Evolutionary conservation across 2,113 vertebrate species (phyloP), one percentile per base, ranked within the genome.

Genomic region (Cynoglossus semilaevis): DNA sequence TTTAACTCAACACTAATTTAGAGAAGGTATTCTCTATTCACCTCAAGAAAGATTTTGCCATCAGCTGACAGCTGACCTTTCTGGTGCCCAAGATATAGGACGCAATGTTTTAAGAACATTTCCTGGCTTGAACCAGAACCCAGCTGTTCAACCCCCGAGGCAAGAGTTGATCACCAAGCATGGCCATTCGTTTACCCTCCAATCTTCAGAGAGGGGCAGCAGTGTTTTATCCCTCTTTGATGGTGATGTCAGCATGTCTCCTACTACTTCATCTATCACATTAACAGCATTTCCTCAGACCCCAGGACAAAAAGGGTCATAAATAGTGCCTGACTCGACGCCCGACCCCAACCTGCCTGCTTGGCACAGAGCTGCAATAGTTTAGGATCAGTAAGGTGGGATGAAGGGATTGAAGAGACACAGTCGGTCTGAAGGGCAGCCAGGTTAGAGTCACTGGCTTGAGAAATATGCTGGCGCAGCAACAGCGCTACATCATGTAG

Each of bases 381-480:
- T 67, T 74, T 46, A 58, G 69, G 55, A 69, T 53, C 66, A 51
- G 49, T 52, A 38, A 43, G 63, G 37, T 38, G 56, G 66, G 52
- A 66, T 58, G 63, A 68, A 58, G 73, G 62, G 53, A 70, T 63
- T 51, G 46, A 57, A 64, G 49, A 58, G 51, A 42, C 36, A 19
- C 8, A 35, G 57, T 57, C 4, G 10, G 45, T 38, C 55, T 74
- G 74, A 82, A 87, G 83, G 79, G 55, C 64, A 2, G 72, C 43
- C 14, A 8, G 69, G 85, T 64, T 69, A 79, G 41, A 54, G 70
- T 63, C 36, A 13, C 44, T 3, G 17, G 70, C 63, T 61, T 79
- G 82, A 82, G 61, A 71, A 88, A 89, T 72, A 79, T 78, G 83
- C 85, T 87, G 85, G 82, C 82, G 76, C 74, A 79, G 85, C 85